phyloP scores from a whole-genome alignment of 2,888 invertebrate genomes.

The Leptopilina drosophilae region DNA sequence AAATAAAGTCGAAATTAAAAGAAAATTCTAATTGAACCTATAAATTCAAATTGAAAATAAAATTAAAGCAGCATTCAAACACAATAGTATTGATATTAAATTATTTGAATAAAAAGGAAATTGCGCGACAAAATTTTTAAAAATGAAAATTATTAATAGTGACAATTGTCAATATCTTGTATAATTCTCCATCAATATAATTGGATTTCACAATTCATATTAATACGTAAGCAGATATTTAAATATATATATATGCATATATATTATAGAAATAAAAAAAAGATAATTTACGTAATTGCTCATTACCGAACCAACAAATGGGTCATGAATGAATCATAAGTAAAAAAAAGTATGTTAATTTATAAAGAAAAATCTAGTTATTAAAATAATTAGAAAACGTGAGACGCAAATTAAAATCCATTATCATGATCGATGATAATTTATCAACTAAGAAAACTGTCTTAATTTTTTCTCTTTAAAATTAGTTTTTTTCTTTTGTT shows the following conservation, averaged over 20 bases:
- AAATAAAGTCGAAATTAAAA: too few relatives aligned
- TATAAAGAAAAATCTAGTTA: background rate
- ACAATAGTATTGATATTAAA: too few relatives aligned
- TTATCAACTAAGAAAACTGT: background rate
- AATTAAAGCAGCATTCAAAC: too few relatives aligned
- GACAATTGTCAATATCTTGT: too few relatives aligned
- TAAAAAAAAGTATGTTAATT: slow-evolving; percentile 1
- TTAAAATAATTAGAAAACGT: slow-evolving; percentile 11
- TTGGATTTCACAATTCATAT: background rate
- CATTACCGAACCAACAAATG: slow-evolving; percentile 32
- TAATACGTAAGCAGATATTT: background rate
- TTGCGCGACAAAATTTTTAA: too few relatives aligned
- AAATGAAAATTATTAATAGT: too few relatives aligned
- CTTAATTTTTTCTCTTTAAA: too few relatives aligned
- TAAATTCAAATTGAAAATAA: too few relatives aligned
- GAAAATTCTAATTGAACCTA: too few relatives aligned
- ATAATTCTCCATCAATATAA: too few relatives aligned
- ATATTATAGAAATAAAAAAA: background rate
- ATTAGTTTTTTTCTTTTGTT: too few relatives aligned
- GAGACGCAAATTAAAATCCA: background rate
- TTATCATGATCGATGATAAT: background rate
- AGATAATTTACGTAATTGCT: slow-evolving; percentile 21
- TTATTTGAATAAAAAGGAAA: too few relatives aligned
- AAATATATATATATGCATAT: background rate
- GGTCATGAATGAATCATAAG: slow-evolving; percentile 25